A percentile compares a stretch with the other conserved stretches of the same genome.
phyloP scores from a whole-genome alignment of 2,113 vertebrate species.

The Sphyrna mokarran region DNA sequence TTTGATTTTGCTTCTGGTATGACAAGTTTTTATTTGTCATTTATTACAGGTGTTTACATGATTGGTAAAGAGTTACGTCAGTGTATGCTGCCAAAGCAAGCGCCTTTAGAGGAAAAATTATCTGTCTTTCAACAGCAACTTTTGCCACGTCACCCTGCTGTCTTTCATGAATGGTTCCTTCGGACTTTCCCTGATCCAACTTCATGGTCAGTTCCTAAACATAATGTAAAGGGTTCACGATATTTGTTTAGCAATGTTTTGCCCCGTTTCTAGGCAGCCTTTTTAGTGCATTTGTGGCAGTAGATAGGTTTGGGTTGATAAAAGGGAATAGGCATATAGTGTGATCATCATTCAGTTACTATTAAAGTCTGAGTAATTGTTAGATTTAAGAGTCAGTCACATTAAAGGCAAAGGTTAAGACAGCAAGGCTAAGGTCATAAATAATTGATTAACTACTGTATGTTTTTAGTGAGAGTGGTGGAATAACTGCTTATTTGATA shows the following conservation, averaged over 20 bases:
- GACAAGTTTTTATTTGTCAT: not conserved
- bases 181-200: conserved; percentile 91
- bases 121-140: conserved; percentile 81
- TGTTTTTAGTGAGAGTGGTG: not conserved
- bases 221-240: not conserved
- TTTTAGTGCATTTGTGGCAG: not conserved
- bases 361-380: not conserved
- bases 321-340: not conserved
- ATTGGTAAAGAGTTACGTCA: conserved; percentile 87
- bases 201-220: conserved; percentile 67
- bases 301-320: not conserved
- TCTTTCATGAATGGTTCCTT: conserved; percentile 96
- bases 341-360: not conserved
- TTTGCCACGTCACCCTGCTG: conserved; percentile 79
- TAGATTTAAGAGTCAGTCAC: not conserved
- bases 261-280: not conserved
- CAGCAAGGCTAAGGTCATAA: not conserved
- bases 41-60: conserved; percentile 72
- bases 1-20: not conserved
- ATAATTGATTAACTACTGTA: not conserved
- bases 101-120: conserved; percentile 78
- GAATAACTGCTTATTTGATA: not conserved
- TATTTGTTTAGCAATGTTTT: not conserved
- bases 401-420: not conserved
- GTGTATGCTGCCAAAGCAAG: conserved; percentile 80